Percentiles rank a stretch among this genome's conserved stretches.
These are phyloP conservation scores for Plagodis dolabraria DNA, from an alignment of 2,888 invertebrate genomes.

Conservation along the genomic window DNA sequence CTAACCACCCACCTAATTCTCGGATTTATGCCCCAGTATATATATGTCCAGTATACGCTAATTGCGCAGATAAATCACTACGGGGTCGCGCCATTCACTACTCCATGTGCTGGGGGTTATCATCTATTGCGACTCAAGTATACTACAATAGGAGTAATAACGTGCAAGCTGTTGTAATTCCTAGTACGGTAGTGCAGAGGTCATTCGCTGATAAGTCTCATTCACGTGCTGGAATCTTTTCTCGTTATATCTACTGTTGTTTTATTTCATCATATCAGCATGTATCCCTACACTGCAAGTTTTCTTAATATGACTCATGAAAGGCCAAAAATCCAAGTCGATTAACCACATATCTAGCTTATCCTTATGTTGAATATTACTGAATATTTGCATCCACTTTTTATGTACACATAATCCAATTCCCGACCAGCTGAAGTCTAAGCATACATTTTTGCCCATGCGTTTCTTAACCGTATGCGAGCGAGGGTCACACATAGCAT, in stretches of 20 bases:
- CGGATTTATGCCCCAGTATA: conserved; percentile 5
- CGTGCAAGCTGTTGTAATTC: neutral
- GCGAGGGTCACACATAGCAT: too few species aligned
- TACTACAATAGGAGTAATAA: conserved; percentile 14
- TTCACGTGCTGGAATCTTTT: conserved; percentile 18
- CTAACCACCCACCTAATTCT: neutral
- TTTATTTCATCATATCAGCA: too few species aligned
- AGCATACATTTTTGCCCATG: too few species aligned
- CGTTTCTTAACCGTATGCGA: too few species aligned
- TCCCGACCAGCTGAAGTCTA: too few species aligned
- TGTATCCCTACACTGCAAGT: too few species aligned
- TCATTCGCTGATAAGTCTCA: conserved; percentile 24
- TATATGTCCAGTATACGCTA: conserved; percentile 45
- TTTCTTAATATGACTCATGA: too few species aligned
- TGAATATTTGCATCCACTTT: too few species aligned
- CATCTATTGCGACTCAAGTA: conserved; percentile 55
- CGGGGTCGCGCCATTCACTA: conserved; percentile 60
- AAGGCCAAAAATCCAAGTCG: too few species aligned
- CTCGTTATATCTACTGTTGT: neutral
- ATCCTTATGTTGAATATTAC: too few species aligned
- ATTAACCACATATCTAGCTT: too few species aligned
- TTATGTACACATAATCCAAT: too few species aligned
- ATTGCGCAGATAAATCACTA: conserved; percentile 70
- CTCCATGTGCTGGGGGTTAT: conserved; percentile 59
- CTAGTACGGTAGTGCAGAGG: conserved; percentile 4